Conservation (phyloP, 2,113 vertebrate species). For the Rhea pennata region DNA sequence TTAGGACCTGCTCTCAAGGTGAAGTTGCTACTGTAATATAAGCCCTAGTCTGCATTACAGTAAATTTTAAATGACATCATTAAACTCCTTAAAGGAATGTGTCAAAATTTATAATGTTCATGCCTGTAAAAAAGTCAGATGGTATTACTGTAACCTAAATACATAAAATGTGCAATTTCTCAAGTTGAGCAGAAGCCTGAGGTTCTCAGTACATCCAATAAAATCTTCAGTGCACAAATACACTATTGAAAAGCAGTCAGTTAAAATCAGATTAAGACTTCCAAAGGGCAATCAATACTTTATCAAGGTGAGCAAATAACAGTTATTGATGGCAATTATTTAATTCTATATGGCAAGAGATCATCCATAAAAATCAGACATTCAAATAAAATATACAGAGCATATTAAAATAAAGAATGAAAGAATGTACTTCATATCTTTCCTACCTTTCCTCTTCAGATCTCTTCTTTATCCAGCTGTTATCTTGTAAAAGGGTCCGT, state of each 20-base stretch:
- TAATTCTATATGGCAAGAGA: not conserved
- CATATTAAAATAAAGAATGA: not conserved
- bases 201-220: not conserved
- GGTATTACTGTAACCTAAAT: not conserved
- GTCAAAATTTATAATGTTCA: not conserved
- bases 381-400: not conserved
- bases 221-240: not conserved
- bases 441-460: constrained; percentile 81
- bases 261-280: not conserved
- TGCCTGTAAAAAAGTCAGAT: not conserved
- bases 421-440: not conserved
- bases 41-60: not conserved
- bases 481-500: constrained; percentile 85
- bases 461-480: constrained; percentile 90
- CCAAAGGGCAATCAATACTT: not conserved
- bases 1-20: not conserved
- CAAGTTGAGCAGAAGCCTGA: not conserved
- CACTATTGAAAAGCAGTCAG: not conserved
- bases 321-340: not conserved
- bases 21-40: not conserved
- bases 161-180: not conserved
- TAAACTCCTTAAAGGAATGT: not conserved
- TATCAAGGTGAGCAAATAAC: not conserved
- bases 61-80: not conserved
- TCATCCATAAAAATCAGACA: not conserved